Percentiles rank a stretch among this genome's conserved stretches.
Conservation (phyloP, 2,113 vertebrate species). For the Laticauda laticaudata region DNA sequence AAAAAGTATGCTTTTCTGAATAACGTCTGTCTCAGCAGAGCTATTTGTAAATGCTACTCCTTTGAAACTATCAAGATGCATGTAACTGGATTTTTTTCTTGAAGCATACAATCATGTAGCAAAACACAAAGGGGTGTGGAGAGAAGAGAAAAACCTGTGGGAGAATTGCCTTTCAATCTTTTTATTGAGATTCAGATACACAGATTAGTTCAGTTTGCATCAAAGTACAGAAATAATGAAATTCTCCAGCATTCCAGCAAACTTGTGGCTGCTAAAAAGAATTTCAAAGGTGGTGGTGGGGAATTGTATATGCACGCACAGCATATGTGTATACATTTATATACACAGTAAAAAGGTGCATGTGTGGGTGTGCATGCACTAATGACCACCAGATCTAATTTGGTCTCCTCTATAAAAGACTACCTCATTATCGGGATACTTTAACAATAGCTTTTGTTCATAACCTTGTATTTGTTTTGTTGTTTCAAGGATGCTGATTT, state of each 20-base stretch:
- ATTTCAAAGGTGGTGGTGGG: not conserved
- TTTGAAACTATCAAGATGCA: not conserved
- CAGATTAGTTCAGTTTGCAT: not conserved
- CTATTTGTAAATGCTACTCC: not conserved
- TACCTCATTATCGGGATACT: not conserved
- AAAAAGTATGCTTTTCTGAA: not conserved
- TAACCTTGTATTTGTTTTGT: not conserved
- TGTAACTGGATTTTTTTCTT: not conserved
- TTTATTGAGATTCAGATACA: not conserved
- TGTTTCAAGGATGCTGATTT: not conserved
- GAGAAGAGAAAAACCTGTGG: not conserved
- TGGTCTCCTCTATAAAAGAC: not conserved
- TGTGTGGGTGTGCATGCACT: not conserved
- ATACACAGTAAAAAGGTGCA: not conserved
- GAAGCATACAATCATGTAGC: not conserved
- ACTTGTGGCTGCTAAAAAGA: not conserved
- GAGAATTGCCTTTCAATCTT: not conserved
- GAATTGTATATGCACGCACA: not conserved
- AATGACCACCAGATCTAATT: not conserved
- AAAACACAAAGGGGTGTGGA: too few relatives aligned
- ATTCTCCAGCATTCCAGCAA: not conserved
- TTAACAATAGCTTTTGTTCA: not conserved
- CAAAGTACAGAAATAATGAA: not conserved
- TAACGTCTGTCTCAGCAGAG: not conserved
- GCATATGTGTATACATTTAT: too few relatives aligned